Base-by-base conservation (phyloP, 2,888 invertebrate genomes). In the Noctuana brunneofusca region DNA sequence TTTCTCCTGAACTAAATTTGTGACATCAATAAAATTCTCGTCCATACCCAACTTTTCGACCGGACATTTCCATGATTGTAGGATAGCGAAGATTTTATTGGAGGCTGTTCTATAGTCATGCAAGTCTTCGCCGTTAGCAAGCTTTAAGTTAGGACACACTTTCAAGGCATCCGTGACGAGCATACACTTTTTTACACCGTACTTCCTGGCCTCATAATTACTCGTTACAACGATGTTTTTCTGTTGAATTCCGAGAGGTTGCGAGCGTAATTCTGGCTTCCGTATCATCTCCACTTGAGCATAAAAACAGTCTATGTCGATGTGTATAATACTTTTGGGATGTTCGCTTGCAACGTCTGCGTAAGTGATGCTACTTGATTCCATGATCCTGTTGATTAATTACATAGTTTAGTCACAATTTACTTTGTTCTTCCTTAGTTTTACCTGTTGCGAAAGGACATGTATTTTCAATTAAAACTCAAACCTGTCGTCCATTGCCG, bases 1-100 rank as follows among this genome's bases (percentile, higher is more conserved):
- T 73, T 81, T 92, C 71, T 92, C 87, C 68, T 92, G 89, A 49
- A 96, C 93, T 74, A 95, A 77, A 63, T 93, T 92, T 68, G 96
- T 95, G 68, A 97, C 94, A 88, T 97, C 97, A 72, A 97, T 89
- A 81, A 93, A 97, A 80, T 96, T 96, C 81, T 97, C 97, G 85
- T 97, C 97, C 76, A 97, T 93, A 12, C 97, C 97, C 59, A 97
- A 89, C 75, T 96, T 94, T 81, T 97, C 97, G 0, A 97, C 96
- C 54, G 93, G 86, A 55, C 94, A 93, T 63, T 95, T 95, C 86
- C 94, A 96, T 73, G 93, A 93, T 69, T 94, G 94, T 66, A 97
- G 85, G 65, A 95, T 86, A 65, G 93, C 93, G 69, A 95, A 95
- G 66, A 97, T 94, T 85, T 95, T 95, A 68, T 94, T 93, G 1